A percentile compares a stretch with the other conserved stretches of the same genome.
These are phyloP conservation scores for Mesochorus sp. DNA, from an alignment of 2,888 invertebrate species.

Conservation along the genomic window DNA sequence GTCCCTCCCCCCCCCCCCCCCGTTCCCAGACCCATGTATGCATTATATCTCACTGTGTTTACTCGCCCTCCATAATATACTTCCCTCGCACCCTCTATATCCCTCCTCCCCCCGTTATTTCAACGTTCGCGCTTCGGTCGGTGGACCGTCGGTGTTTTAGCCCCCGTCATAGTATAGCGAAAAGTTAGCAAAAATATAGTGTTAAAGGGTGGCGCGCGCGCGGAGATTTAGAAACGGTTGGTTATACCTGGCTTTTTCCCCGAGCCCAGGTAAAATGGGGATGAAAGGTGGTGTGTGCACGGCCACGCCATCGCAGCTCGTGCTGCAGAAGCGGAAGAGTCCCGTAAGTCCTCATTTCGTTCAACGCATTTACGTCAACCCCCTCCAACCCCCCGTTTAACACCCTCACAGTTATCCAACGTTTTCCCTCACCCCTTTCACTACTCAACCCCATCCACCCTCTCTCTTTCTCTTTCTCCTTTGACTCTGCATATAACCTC, in stretches of 20 bases:
- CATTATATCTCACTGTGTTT: slow-evolving; percentile 49
- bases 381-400: slow-evolving; percentile 29
- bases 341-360: slow-evolving; percentile 65
- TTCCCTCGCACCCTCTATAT: slow-evolving; percentile 5
- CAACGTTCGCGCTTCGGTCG: slow-evolving; percentile 15
- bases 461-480: not conserved
- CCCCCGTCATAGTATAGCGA: too few species aligned
- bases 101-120: not conserved
- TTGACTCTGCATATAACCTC: not conserved
- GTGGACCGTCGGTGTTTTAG: not conserved
- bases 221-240: slow-evolving; percentile 47
- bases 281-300: not conserved
- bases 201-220: too few species aligned
- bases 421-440: slow-evolving; percentile 4
- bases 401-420: slow-evolving; percentile 18
- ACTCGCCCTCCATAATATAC: slow-evolving; percentile 39
- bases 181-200: slow-evolving; percentile 61
- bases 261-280: not conserved
- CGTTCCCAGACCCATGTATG: slow-evolving; percentile 1
- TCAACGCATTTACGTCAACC: slow-evolving; percentile 58
- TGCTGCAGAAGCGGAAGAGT: slow-evolving; percentile 7
- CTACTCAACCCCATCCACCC: slow-evolving; percentile 1
- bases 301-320: not conserved
- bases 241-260: slow-evolving; percentile 16
- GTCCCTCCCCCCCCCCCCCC: slow-evolving; percentile 17